Percentiles rank a stretch among this genome's conserved stretches.
These are phyloP conservation scores for Lordiphosa clarofinis DNA, from an alignment of 1,140 invertebrate genomes.

Conservation along the genomic window DNA sequence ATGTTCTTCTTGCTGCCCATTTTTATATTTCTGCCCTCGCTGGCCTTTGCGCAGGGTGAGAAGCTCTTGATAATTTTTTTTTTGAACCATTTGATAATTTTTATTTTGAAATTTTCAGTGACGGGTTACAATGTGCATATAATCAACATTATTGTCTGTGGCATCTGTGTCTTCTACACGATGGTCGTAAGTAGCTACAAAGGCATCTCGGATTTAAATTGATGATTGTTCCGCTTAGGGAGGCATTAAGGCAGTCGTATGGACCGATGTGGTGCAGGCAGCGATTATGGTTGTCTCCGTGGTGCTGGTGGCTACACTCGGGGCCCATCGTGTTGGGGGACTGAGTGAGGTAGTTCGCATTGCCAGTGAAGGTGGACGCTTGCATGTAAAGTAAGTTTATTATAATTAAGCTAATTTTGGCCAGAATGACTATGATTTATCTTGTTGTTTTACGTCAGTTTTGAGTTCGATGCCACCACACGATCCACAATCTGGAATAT, in stretches of 20 bases:
- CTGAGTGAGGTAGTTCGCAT: slow-evolving; percentile 83
- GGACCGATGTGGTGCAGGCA: slow-evolving; percentile 92
- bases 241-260: slow-evolving; percentile 92
- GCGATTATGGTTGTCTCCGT: slow-evolving; percentile 88
- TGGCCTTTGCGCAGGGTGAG: slow-evolving; percentile 88
- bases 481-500: slow-evolving; percentile 62
- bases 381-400: slow-evolving; percentile 83
- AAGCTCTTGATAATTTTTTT: not conserved
- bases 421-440: not conserved
- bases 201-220: not conserved
- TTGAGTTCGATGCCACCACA: slow-evolving; percentile 40
- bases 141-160: slow-evolving; percentile 86
- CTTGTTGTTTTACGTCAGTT: slow-evolving; percentile 21
- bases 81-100: not conserved
- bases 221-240: slow-evolving; percentile 81
- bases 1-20: slow-evolving; percentile 65
- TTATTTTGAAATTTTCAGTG: slow-evolving; percentile 79
- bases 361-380: slow-evolving; percentile 81
- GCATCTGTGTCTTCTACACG: slow-evolving; percentile 91
- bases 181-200: slow-evolving; percentile 84
- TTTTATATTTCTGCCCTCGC: slow-evolving; percentile 83
- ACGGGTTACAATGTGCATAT: slow-evolving; percentile 86
- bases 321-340: slow-evolving; percentile 85
- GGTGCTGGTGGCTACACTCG: slow-evolving; percentile 84
- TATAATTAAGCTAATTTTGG: too few relatives aligned